Evolutionary conservation across 2,113 vertebrate species (phyloP), one percentile per base, ranked within the genome.

Genomic region (Propithecus coquereli): DNA sequence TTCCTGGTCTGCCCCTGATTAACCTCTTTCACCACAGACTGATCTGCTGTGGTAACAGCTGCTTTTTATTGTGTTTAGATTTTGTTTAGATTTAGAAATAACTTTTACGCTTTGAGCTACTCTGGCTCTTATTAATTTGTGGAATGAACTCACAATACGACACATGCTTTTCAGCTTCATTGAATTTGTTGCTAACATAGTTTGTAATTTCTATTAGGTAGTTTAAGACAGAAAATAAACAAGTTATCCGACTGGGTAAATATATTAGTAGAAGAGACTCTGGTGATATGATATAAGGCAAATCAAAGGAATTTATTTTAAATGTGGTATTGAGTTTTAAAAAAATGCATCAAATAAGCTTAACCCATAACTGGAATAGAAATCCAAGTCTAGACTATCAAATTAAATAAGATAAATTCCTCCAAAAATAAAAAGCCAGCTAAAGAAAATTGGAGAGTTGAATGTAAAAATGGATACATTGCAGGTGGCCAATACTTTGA

Each of bases 361-460:
- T 43, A 92, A 9, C 9, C 9, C 30, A 40, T 82, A 73, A 23
- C 7, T 82, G 27, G 37, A 92, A n/a, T 61, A 92, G 80, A 70
- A 94, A 85, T 87, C 17, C 32, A 10, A 57, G 32, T 92, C 25
- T 84, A 96, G 61, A 76, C n/a, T 40, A 87, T 84, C 8, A 90
- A 37, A 92, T 59, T 83, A 92, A 91, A 77, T 89, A 92, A 87
- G 74, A 85, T 13, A 82, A 32, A 85, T 37, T 87, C 77, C 23
- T 90, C 32, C 57, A 27, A 77, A 89, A 91, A 74, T 66, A 66
- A 79, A 84, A 96, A 92, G 47, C 45, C 40, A 66, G 37, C 40
- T 90, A 18, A 76, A 96, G 65, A 97, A 95, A 93, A 95, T 40
- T 93, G 37, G 59, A 94, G 66, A 90, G 89, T 71, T 87, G 37